Conservation (phyloP, 2,888 invertebrate genomes). For the Anagyrus pseudococci region DNA sequence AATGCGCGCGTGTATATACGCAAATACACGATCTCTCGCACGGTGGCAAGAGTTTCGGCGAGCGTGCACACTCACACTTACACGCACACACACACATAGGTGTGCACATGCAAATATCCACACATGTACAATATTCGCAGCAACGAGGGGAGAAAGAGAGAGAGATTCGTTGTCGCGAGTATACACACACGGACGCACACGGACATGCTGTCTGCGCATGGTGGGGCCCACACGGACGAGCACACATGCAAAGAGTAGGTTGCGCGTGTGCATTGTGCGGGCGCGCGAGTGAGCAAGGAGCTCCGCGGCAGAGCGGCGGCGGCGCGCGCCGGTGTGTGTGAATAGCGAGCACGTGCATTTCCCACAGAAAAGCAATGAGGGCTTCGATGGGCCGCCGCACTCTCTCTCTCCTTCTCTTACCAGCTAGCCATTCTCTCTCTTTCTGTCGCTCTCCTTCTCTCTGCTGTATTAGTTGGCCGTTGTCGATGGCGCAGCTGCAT, state of each 20-base stretch:
- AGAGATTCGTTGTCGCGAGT: neutral
- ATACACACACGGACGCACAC: neutral
- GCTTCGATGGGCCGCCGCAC: constrained; percentile 42
- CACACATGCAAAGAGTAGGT: constrained; percentile 7
- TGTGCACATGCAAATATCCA: no score
- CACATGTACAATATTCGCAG: neutral
- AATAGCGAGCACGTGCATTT: constrained; percentile 61
- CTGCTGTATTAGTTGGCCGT: neutral
- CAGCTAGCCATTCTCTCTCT: neutral
- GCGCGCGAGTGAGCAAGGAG: constrained; percentile 21
- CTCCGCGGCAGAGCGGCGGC: constrained; percentile 22
- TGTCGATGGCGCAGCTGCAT: neutral
- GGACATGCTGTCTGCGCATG: no score
- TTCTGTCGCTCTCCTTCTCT: constrained; percentile 3
- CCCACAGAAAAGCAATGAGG: constrained; percentile 60
- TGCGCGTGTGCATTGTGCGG: constrained; percentile 29
- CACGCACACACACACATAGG: no score
- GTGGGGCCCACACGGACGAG: no score
- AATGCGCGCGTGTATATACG: no score
- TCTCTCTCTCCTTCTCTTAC: neutral
- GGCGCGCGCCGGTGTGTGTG: constrained; percentile 44
- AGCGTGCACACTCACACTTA: no score
- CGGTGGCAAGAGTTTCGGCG: no score
- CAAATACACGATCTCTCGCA: no score
- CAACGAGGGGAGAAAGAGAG: neutral